Evolutionary conservation across 2,797 vertebrate genomes (phyloP).

Genomic region (Loris lydekkerianus): DNA sequence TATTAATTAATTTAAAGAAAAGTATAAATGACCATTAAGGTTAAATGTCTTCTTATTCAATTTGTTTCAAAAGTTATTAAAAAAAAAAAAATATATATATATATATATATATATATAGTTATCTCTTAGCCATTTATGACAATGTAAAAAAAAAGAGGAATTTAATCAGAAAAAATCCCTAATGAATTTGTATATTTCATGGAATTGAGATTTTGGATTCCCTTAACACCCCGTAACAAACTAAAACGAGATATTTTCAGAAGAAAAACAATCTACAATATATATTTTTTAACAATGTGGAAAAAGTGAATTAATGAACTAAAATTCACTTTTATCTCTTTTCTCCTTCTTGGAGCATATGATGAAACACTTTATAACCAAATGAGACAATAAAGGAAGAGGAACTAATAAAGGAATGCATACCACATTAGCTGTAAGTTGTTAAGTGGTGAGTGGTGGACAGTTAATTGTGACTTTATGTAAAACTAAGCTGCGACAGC

Average conservation of each 20-base stretch:
- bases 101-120: neutral
- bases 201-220: neutral
- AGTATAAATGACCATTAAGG: neutral
- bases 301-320: neutral
- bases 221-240: neutral
- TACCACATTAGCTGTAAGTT: neutral
- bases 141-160: neutral
- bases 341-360: neutral
- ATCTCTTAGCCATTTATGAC: conserved; percentile 6
- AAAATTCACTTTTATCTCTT: neutral
- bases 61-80: neutral
- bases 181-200: neutral
- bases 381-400: neutral
- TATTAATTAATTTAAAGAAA: conserved; percentile 27
- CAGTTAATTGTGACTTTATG: neutral
- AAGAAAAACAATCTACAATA: neutral
- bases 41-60: conserved; percentile 25
- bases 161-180: neutral
- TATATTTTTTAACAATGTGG: neutral
- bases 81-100: conserved; percentile 12
- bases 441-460: neutral
- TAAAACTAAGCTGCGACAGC: neutral
- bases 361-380: neutral
- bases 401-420: neutral
- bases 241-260: neutral